phyloP scores from a whole-genome alignment of 2,797 vertebrate species.

The Eptatretus atami region DNA sequence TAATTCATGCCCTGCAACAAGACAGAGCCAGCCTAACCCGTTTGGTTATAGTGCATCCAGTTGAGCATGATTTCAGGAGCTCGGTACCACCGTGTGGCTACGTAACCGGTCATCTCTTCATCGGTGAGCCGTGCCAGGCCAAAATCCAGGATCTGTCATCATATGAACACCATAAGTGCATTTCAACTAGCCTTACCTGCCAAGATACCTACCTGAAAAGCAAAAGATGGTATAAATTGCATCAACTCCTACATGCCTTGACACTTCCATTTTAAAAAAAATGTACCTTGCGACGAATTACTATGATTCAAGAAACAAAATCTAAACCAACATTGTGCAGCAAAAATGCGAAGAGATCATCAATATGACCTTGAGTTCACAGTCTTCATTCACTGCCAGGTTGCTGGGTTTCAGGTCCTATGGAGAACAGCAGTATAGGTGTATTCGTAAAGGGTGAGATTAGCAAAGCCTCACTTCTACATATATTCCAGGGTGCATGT shows the following conservation, averaged over 20 bases:
- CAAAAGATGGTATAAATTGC: too few species aligned
- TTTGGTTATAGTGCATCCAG: slow-evolving; percentile 99
- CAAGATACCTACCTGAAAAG: too few species aligned
- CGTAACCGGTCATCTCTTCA: slow-evolving; percentile 91
- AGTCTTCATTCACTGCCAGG: slow-evolving; percentile 89
- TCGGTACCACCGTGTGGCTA: slow-evolving; percentile 79
- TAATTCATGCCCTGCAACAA: too few species aligned
- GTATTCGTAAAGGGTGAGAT: not conserved
- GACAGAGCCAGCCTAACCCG: slow-evolving; percentile 19
- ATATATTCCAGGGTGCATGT: too few species aligned
- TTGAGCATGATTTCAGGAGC: slow-evolving; percentile 97
- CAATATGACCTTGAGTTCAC: slow-evolving; percentile 55
- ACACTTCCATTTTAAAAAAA: too few species aligned
- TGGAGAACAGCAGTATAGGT: slow-evolving; percentile 8
- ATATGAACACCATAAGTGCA: too few species aligned
- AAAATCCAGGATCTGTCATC: slow-evolving; percentile 61
- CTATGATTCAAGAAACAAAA: not conserved
- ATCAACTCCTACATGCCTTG: too few species aligned
- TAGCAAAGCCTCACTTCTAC: not conserved
- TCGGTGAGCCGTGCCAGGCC: slow-evolving; percentile 79
- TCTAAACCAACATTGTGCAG: not conserved
- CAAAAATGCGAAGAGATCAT: too few species aligned
- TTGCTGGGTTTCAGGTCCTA: slow-evolving; percentile 96
- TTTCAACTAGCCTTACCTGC: too few species aligned
- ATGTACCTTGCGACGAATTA: too few species aligned